Base-by-base conservation (phyloP, 1,140 invertebrate species). In the Drosophila parabipectinata region DNA sequence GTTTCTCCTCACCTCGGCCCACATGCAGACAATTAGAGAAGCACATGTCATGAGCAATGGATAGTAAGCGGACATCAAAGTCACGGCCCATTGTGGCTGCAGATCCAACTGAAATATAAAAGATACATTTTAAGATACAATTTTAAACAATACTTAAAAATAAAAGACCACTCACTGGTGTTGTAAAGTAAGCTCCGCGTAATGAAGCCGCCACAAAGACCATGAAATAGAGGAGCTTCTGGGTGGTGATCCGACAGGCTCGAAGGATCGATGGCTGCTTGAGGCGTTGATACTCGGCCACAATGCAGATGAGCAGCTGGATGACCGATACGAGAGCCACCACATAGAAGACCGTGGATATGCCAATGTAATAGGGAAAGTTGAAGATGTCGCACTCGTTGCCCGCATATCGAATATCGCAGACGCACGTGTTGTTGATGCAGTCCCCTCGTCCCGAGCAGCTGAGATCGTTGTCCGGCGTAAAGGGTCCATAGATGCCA, bases 11-110 rank as follows among this genome's bases (percentile, higher is more conserved):
- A 97, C 97, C 95, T 98, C 97, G 48, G 97, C 97, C 97, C 97
- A 98, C 92, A 98, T 97, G 92, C 97, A 98, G 72, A 98, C 97
- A 75, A 98, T 96, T 15, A 98, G 94, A 0, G 97, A 98, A 3
- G 97, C 96, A 55, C 97, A 97, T 28, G 97, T 97, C 91, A 98
- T 93, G 12, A 98, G 93, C 26, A 98, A 93, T 3, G 97, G 97
- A 93, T 98, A 98, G 92, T 98, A 98, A 0, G 97, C 97, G 47
- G 96, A 97, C 62, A 97, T 94, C 18, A 98, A 93, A 88, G 96
- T 97, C 50, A 95, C 95, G 5, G 97, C 95, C 96, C 97, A 97
- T 61, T 94, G 94, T 67, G 96, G 95, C 88, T 96, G 94, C 83
- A 96, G 95, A 68, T 95, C 95, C 79, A 95, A 94, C 97, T 97